Evolutionary conservation across 2,888 invertebrate genomes (phyloP), one percentile per base, ranked within the genome.

Genomic region (Polymixis lichenea): DNA sequence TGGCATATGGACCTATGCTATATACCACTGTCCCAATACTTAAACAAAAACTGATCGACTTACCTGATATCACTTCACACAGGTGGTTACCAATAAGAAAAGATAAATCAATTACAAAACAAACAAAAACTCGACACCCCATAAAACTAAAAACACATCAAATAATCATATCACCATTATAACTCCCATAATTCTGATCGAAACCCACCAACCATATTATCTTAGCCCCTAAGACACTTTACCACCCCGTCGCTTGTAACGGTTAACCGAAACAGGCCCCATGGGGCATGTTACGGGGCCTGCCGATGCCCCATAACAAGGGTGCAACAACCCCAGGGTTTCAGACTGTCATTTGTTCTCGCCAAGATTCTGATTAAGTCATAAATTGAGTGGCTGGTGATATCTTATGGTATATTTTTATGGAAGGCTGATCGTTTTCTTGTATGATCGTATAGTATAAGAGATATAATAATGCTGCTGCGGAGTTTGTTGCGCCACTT

Each of bases 221-320:
- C 70, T 56, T 46, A 72, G 49, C 62, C 78, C 78, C 80, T 77
- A 2, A 60, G 6, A 22, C 56, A 78, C 79, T 74, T 77, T 65
- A 32, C 78, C 87, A 79, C 81, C 88, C 89, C 78, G 62, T 74
- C 61, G 70, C 83, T 84, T 87, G 89, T 87, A 84, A 76, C 86
- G 89, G 85, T 88, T 86, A 75, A 85, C 84, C 81, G 82, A 78
- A 87, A 88, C 88, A 89, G 80, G 80, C 78, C 88, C 87, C 87
- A 25, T 25, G 88, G 88, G 88, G 43, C 69, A 77, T 82, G 80
- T 88, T 87, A 84, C 56, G 80, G 77, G 84, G 74, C 77, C 80
- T 84, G 83, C 77, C 62, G 66, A 68, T 73, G 65, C 77, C 77
- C 72, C 61, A 72, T 75, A 86, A 80, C 75, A 65, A 86, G 84